Conservation (phyloP, 2,888 invertebrate species). For the Luperina testacea region DNA sequence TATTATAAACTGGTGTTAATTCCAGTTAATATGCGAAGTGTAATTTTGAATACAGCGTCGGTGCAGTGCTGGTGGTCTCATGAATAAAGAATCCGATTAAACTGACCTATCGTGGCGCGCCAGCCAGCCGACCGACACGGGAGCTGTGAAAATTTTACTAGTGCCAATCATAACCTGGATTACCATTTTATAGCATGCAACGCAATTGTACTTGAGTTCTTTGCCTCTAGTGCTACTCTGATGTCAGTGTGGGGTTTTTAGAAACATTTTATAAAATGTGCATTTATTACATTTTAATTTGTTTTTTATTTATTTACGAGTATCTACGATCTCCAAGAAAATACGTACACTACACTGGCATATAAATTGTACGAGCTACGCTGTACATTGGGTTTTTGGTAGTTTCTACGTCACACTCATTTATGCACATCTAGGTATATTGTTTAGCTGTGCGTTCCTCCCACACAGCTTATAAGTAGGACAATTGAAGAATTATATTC, state of each 20-base stretch:
- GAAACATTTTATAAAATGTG: constrained; percentile 26
- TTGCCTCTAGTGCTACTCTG: constrained; percentile 34
- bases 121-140: constrained; percentile 61
- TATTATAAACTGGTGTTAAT: constrained; percentile 67
- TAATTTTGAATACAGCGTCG: constrained; percentile 69
- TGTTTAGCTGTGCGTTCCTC: no score
- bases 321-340: no score
- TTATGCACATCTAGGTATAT: no score
- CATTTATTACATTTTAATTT: not conserved
- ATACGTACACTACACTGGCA: no score
- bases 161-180: constrained; percentile 77
- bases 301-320: not conserved
- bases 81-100: constrained; percentile 78
- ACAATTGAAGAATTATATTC: no score
- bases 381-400: no score
- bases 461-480: no score
- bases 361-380: no score
- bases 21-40: constrained; percentile 70
- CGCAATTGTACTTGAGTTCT: constrained; percentile 57
- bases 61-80: constrained; percentile 73
- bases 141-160: constrained; percentile 69
- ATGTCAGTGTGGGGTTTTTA: constrained; percentile 1
- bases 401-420: no score
- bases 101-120: constrained; percentile 71
- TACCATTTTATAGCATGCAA: constrained; percentile 73